A percentile compares a stretch with the other conserved stretches of the same genome.
These are phyloP conservation scores for Babyrousa celebensis DNA, from an alignment of 2,797 vertebrate species.

Conservation along the genomic window DNA sequence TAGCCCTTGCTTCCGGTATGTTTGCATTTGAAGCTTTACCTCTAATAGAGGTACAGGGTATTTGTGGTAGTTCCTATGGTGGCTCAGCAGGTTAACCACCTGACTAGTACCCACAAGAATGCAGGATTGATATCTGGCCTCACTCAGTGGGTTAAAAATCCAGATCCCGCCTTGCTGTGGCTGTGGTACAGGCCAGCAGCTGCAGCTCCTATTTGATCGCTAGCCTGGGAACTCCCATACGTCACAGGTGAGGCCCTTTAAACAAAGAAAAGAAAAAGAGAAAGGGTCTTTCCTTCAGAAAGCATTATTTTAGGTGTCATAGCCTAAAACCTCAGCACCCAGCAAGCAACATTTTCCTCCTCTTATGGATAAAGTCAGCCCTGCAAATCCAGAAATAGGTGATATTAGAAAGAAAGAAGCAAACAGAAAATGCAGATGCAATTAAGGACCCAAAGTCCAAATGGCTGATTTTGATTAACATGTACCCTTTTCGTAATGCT, in stretches of 20 bases:
- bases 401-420: slow-evolving; percentile 49
- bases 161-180: no score
- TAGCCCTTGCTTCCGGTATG: neutral
- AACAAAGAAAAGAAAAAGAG: no score
- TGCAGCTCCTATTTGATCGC: no score
- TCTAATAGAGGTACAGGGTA: neutral
- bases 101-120: no score
- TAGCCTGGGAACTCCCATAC: no score
- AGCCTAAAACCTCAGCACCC: slow-evolving; percentile 49
- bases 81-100: no score
- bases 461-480: slow-evolving; percentile 83
- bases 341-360: slow-evolving; percentile 4
- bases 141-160: no score
- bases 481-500: slow-evolving; percentile 80
- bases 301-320: neutral
- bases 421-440: slow-evolving; percentile 62
- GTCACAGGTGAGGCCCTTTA: no score
- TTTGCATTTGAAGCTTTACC: slow-evolving; percentile 59
- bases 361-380: neutral
- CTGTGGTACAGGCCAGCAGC: no score
- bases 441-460: slow-evolving; percentile 79
- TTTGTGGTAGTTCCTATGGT: neutral
- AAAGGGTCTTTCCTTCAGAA: neutral
- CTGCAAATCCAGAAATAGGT: slow-evolving; percentile 65
- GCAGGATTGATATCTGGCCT: no score